phyloP scores from a whole-genome alignment of 1,140 invertebrate genomes.

The Drosophila pseudoobscura region DNA sequence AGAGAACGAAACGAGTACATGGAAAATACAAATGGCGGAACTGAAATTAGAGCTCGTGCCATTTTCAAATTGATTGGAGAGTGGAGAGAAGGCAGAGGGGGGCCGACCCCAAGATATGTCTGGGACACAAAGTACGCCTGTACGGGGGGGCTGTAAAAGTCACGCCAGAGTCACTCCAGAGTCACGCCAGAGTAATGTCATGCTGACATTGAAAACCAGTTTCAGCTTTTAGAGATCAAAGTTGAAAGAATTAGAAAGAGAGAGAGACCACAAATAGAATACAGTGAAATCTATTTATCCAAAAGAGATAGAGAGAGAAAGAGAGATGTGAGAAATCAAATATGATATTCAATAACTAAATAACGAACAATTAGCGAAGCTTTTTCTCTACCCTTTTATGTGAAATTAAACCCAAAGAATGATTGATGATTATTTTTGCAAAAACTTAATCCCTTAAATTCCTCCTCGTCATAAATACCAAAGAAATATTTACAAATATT shows the following conservation, averaged over 20 bases:
- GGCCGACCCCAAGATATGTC: slow-evolving; percentile 13
- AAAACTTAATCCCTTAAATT: not conserved
- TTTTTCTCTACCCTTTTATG: too few species aligned
- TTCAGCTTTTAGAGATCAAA: slow-evolving; percentile 23
- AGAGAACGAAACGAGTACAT: slow-evolving; percentile 21
- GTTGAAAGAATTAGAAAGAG: slow-evolving; percentile 3
- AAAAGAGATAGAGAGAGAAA: too few species aligned
- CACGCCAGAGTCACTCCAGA: slow-evolving; percentile 21
- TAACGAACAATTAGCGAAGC: too few species aligned
- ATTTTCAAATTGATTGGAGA: slow-evolving; percentile 53
- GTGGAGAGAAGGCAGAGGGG: not conserved
- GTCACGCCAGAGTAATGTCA: too few species aligned
- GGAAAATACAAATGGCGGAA: slow-evolving; percentile 51
- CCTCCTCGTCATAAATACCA: not conserved
- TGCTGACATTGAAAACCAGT: slow-evolving; percentile 24
- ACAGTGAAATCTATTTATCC: not conserved
- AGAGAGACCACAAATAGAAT: not conserved
- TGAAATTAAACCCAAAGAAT: too few species aligned
- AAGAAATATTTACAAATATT: not conserved
- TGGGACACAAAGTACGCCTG: slow-evolving; percentile 22
- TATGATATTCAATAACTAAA: too few species aligned
- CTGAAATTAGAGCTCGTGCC: slow-evolving; percentile 52
- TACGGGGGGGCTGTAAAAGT: slow-evolving; percentile 37
- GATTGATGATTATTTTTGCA: too few species aligned
- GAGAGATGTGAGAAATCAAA: too few species aligned